phyloP scores from a whole-genome alignment of 2,113 vertebrate genomes.

The Lontra canadensis region DNA sequence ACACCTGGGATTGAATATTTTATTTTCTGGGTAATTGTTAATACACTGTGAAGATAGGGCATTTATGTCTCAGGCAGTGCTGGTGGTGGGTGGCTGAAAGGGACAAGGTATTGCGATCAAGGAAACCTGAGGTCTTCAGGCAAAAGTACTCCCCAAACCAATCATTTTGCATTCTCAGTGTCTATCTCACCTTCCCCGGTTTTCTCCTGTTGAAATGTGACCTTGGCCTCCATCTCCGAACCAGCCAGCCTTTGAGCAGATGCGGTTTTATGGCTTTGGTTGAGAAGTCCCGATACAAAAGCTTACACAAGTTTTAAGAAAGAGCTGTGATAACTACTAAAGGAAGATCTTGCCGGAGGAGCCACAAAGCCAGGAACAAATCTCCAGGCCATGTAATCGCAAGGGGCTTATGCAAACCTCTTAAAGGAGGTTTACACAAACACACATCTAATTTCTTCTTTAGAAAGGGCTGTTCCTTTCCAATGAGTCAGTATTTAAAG shows the following conservation, averaged over 20 bases:
- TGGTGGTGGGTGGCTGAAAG: background rate
- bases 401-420: constrained; percentile 64
- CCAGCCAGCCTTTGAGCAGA: constrained; percentile 36
- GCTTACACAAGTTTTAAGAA: constrained; percentile 62
- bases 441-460: constrained; percentile 65
- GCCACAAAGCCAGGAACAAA: constrained; percentile 48
- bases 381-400: constrained; percentile 57
- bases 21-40: background rate
- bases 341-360: background rate
- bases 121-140: constrained; percentile 16
- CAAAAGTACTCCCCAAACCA: background rate
- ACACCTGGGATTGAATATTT: background rate
- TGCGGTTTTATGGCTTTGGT: constrained; percentile 37
- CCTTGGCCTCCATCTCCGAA: background rate
- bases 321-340: constrained; percentile 49
- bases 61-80: background rate
- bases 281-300: constrained; percentile 65
- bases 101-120: background rate
- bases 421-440: constrained; percentile 67
- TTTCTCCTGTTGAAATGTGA: constrained; percentile 10
- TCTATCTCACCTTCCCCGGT: background rate
- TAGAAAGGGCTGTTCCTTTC: constrained; percentile 57
- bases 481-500: constrained; percentile 65
- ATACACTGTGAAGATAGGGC: background rate
- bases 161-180: background rate